Evolutionary conservation across 2,888 invertebrate species (phyloP), one percentile per base, ranked within the genome.

Genomic region (Himalopsyche tibetana): DNA sequence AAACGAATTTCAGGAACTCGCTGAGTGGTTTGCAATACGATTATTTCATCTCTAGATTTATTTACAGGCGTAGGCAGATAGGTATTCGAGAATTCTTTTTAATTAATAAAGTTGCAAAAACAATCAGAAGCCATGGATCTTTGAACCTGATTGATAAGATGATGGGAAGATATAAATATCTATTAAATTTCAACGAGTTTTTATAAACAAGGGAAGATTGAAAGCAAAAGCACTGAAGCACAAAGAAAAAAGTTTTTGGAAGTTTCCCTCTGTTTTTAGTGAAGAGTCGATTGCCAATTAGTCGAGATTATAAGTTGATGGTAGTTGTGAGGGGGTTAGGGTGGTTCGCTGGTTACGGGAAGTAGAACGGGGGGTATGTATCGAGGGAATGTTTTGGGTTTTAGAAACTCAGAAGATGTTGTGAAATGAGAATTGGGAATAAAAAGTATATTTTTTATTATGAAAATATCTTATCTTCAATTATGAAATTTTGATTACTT

Each of bases 201-300:
- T 63, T 63, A 63, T 28, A 63, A 63, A 63, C 63, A 63, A 63
- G 63, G 19, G 63, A 63, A 19, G 63, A 63, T 19, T 63, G 63
- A 63, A 28, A 63, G 63, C n/a, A 63, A 63, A 63, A 63, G 63
- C 63, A 19, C 9, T 15, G 63, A 63, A 28, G 63, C 63, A 63
- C 63, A 63, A 63, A 63, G 63, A 63, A 63, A 63, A 63, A 63
- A 63, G 19, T 63, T 63, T 63, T 19, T 63, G 17, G 19, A 63
- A 63, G 63, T 63, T 56, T 63, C 63, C 19, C 63, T 63, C 63
- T 63, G 63, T 63, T 63, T 84, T 86, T 85, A 84, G 82, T 86
- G 56, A 82, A 83, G 86, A 84, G 82, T 55, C 87, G 82, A 87
- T 87, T 85, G 87, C 87, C 87, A 87, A 87, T 87, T 87, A 87